These are phyloP conservation scores for Acestrorhynchus altus DNA, from an alignment of 2,797 vertebrate genomes.

Conservation along the genomic window DNA sequence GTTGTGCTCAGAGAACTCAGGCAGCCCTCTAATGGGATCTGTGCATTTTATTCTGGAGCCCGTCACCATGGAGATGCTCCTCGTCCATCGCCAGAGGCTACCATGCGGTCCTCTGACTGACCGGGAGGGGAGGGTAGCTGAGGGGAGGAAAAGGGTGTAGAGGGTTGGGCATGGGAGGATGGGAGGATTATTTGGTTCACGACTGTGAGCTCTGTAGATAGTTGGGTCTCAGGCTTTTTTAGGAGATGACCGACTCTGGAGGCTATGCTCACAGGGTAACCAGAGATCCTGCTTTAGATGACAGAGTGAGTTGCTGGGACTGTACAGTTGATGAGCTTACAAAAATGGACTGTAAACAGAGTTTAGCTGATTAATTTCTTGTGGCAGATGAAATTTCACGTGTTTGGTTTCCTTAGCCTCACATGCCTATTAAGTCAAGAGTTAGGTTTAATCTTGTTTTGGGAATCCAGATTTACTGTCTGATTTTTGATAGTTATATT, in stretches of 20 bases:
- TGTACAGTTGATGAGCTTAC: background rate
- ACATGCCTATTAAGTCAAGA: background rate
- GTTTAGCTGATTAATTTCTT: background rate
- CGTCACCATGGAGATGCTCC: conserved; percentile 73
- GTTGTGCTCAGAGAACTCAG: conserved; percentile 64
- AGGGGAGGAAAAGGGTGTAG: conserved; percentile 10
- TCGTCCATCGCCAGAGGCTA: conserved; percentile 51
- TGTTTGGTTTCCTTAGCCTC: background rate
- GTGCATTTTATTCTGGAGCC: conserved; percentile 61
- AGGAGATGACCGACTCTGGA: conserved; percentile 40
- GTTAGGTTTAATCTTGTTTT: background rate
- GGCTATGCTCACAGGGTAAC: conserved; percentile 31
- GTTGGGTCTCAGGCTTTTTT: conserved; percentile 18
- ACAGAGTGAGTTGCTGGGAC: background rate
- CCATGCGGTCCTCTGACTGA: conserved; percentile 55
- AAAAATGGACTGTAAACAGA: background rate
- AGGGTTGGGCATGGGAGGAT: conserved; percentile 7
- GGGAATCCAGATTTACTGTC: no score
- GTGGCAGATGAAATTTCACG: background rate
- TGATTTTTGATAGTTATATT: background rate
- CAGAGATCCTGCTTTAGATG: conserved; percentile 9
- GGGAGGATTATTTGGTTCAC: conserved; percentile 16
- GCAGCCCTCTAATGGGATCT: conserved; percentile 71
- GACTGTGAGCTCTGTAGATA: conserved; percentile 3
- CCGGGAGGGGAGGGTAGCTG: conserved; percentile 22